A percentile compares a stretch with the other conserved stretches of the same genome.
Evolutionary conservation across 2,888 invertebrate genomes (phyloP).

Genomic region (Hydroisotoma schaefferi): DNA sequence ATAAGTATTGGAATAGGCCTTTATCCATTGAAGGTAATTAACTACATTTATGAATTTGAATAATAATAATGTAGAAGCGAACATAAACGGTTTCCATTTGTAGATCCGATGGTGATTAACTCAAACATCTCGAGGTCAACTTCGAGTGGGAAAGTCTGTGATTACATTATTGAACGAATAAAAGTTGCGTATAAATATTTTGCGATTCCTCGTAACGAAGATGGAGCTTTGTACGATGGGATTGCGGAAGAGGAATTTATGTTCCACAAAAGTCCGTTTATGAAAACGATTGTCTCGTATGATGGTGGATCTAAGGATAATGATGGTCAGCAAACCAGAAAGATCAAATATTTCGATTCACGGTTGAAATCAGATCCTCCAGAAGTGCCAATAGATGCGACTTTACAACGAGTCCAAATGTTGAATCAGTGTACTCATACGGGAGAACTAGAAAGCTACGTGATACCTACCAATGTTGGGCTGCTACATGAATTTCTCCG

Average conservation of each 20-base stretch:
- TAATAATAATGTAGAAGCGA: background rate
- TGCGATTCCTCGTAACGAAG: constrained; percentile 52
- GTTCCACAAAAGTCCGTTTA: constrained; percentile 1
- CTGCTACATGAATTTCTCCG: constrained; percentile 34
- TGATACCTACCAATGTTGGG: constrained; percentile 9
- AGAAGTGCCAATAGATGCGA: too few relatives aligned
- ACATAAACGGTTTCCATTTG: constrained; percentile 7
- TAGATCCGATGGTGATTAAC: constrained; percentile 56
- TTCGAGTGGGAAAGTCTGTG: constrained; percentile 53
- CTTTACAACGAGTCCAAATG: constrained; percentile 1
- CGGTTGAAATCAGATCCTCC: too few relatives aligned
- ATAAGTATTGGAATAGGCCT: constrained; percentile 52
- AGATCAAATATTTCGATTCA: too few relatives aligned
- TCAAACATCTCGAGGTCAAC: constrained; percentile 55
- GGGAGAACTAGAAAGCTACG: background rate
- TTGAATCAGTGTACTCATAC: constrained; percentile 5
- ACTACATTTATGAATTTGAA: background rate
- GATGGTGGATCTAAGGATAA: background rate
- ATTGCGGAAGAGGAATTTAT: too few relatives aligned
- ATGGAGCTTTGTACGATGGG: constrained; percentile 51
- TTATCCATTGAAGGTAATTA: constrained; percentile 53
- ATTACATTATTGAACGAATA: constrained; percentile 55
- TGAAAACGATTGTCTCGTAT: background rate
- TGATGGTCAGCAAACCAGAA: too few relatives aligned
- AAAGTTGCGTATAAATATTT: constrained; percentile 55